phyloP scores from a whole-genome alignment of 2,888 invertebrate species.

The Meteorus colon region DNA sequence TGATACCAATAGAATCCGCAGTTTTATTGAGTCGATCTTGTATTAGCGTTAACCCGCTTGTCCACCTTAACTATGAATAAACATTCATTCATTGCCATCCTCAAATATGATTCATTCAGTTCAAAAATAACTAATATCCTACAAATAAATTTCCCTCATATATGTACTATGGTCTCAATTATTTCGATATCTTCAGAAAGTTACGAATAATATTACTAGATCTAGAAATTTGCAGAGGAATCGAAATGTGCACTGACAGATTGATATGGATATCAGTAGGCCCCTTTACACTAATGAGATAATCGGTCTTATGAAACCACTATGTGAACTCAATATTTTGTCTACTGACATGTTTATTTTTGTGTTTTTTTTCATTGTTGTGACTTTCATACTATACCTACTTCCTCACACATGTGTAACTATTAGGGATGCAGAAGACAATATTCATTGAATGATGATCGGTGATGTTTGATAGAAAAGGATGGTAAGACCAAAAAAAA shows the following conservation, averaged over 20 bases:
- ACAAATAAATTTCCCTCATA: no score
- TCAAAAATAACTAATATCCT: no score
- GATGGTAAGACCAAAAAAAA: slow-evolving; percentile 31
- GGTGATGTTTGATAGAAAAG: slow-evolving; percentile 6
- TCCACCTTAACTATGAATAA: no score
- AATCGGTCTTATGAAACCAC: neutral
- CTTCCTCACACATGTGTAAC: slow-evolving; percentile 41
- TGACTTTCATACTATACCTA: slow-evolving; percentile 41
- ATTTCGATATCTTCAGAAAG: no score
- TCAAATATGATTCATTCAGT: no score
- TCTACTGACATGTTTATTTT: slow-evolving; percentile 24
- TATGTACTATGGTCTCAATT: no score
- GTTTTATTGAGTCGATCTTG: no score
- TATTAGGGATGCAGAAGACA: slow-evolving; percentile 37
- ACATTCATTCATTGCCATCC: no score
- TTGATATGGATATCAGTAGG: neutral
- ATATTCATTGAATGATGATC: slow-evolving; percentile 34
- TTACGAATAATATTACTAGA: no score
- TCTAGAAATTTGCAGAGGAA: no score
- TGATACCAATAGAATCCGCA: no score
- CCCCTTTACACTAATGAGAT: neutral
- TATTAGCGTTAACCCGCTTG: no score
- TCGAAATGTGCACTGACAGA: neutral
- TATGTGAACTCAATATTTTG: neutral
- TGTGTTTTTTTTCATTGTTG: neutral